Conservation (phyloP, 1,140 invertebrate species). For the Microplitis mediator region DNA sequence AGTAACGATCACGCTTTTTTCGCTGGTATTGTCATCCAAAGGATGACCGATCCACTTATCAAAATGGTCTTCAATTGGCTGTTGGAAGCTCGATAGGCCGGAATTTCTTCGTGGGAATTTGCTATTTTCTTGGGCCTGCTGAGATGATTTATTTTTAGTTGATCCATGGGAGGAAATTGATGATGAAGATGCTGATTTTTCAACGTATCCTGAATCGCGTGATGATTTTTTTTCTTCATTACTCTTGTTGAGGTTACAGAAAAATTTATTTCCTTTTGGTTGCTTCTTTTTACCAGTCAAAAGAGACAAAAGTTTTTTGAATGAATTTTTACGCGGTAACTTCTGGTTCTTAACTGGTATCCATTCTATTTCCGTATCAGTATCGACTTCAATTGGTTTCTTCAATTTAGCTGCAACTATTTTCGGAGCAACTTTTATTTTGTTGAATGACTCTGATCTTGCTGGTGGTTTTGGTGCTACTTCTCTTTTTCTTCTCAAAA, state of each 20-base stretch:
- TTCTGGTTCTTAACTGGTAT: constrained; percentile 39
- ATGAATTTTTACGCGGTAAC: constrained; percentile 40
- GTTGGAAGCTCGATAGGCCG: constrained; percentile 23
- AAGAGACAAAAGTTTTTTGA: constrained; percentile 41
- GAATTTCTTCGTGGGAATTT: neutral
- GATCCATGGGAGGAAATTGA: too few species aligned
- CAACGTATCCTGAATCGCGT: constrained; percentile 40
- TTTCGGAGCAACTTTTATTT: constrained; percentile 28
- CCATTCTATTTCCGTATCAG: constrained; percentile 41
- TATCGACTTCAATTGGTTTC: constrained; percentile 43
- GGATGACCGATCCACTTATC: too few species aligned
- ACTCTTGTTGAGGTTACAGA: constrained; percentile 23
- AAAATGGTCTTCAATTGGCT: neutral
- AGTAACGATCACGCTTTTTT: neutral
- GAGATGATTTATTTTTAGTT: too few species aligned
- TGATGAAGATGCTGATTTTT: constrained; percentile 35
- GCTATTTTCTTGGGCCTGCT: too few species aligned
- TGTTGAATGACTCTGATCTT: neutral
- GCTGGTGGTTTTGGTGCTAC: neutral
- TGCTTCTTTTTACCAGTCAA: constrained; percentile 20
- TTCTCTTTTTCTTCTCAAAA: constrained; percentile 9
- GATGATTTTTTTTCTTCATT: constrained; percentile 23
- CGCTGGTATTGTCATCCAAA: too few species aligned
- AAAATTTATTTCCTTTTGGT: constrained; percentile 20
- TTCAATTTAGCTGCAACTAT: constrained; percentile 43